These are phyloP conservation scores for Diarsia rubi DNA, from an alignment of 2,888 invertebrate genomes.

Conservation along the genomic window DNA sequence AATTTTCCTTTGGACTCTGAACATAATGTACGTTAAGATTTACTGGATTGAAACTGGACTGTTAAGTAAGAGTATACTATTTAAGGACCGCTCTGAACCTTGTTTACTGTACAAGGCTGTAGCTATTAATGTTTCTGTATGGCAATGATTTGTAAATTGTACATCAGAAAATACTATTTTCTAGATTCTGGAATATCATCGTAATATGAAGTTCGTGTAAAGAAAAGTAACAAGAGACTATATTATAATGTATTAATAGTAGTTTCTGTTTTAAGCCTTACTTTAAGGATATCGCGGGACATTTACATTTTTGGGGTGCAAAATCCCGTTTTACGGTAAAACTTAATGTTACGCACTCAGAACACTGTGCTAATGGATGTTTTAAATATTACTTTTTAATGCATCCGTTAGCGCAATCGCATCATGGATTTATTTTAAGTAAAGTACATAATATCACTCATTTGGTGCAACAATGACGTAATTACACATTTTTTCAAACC, in stretches of 20 bases:
- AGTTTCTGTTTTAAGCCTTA: not conserved
- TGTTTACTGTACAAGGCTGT: not conserved
- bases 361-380: no score
- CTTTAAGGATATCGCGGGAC: not conserved
- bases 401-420: no score
- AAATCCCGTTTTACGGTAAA: no score
- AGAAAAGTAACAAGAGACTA: not conserved
- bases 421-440: no score
- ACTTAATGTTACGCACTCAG: no score
- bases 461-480: no score
- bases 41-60: no score
- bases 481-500: no score
- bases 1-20: constrained; percentile 10
- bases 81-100: not conserved
- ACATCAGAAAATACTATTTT: not conserved
- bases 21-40: constrained; percentile 12
- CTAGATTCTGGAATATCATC: not conserved
- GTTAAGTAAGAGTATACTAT: not conserved
- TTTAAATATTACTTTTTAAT: no score
- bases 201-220: not conserved
- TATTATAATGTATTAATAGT: not conserved
- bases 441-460: no score
- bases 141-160: not conserved
- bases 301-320: no score
- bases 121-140: not conserved